These are phyloP conservation scores for Serilophus lunatus DNA, from an alignment of 2,113 vertebrate species.

Conservation along the genomic window DNA sequence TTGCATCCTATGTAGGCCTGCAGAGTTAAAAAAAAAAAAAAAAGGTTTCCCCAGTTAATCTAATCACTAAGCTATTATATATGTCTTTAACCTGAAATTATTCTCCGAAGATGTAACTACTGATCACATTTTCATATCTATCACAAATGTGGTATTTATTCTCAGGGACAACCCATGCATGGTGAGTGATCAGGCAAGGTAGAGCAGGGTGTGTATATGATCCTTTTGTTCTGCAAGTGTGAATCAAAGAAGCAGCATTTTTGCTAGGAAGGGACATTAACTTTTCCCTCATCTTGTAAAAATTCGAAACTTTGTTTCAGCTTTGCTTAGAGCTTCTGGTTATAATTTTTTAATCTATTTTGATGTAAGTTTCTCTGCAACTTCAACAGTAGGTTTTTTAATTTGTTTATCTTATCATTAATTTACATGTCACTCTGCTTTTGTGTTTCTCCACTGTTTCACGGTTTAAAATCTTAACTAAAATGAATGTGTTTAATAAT, in stretches of 20 bases:
- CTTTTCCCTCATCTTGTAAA: not conserved
- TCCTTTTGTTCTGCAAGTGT: not conserved
- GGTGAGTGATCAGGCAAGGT: not conserved
- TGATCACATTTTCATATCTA: not conserved
- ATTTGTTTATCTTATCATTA: conserved; percentile 9
- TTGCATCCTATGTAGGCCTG: not conserved
- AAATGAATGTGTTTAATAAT: conserved; percentile 46
- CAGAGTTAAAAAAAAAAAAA: not conserved
- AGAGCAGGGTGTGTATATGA: not conserved
- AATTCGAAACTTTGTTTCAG: not conserved
- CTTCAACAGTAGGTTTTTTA: not conserved
- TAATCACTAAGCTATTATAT: not conserved
- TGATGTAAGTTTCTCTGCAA: not conserved
- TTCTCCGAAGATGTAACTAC: not conserved
- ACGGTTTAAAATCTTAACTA: conserved; percentile 28
- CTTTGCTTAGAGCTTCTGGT: not conserved
- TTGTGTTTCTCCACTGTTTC: not conserved
- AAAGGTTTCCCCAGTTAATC: not conserved
- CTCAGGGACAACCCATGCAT: not conserved
- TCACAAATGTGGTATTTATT: not conserved
- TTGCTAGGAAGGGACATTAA: not conserved
- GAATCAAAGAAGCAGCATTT: not conserved
- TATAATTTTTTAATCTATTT: not conserved
- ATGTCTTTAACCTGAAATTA: not conserved
- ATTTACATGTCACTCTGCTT: not conserved